phyloP scores from a whole-genome alignment of 2,113 vertebrate genomes.

The Myotis davidii region DNA sequence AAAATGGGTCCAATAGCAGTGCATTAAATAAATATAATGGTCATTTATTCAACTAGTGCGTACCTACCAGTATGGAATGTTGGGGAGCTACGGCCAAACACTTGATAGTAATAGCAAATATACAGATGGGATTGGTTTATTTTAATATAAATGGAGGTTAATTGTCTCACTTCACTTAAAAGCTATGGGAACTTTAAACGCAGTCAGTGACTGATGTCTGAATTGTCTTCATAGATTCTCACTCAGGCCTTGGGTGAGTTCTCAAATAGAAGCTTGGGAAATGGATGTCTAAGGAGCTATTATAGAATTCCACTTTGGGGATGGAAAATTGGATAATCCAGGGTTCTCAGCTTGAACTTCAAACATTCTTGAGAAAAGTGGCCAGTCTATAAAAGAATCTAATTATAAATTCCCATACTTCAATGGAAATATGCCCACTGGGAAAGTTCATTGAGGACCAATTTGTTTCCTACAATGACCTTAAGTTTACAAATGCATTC shows the following conservation, averaged over 20 bases:
- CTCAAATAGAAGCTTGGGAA: constrained; percentile 37
- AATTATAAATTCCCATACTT: constrained; percentile 46
- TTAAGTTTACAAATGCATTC: neutral
- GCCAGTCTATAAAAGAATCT: constrained; percentile 7
- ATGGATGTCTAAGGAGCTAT: neutral
- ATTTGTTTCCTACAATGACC: neutral
- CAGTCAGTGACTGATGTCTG: neutral
- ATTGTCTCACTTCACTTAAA: neutral
- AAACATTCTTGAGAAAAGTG: constrained; percentile 28
- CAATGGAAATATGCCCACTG: constrained; percentile 2
- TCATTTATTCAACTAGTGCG: neutral
- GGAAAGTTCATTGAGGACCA: neutral
- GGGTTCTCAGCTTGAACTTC: constrained; percentile 29
- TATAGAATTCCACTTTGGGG: neutral
- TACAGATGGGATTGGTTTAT: neutral
- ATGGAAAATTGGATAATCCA: constrained; percentile 6
- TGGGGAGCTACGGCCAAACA: accelerated
- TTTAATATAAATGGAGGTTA: neutral
- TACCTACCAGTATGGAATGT: accelerated
- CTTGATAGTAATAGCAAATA: neutral
- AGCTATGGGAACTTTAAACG: neutral
- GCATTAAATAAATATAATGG: neutral
- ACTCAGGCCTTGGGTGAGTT: neutral
- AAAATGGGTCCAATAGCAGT: neutral
- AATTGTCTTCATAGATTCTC: neutral